Conservation (phyloP, 2,113 vertebrate species). For the Neomonachus schauinslandi region DNA sequence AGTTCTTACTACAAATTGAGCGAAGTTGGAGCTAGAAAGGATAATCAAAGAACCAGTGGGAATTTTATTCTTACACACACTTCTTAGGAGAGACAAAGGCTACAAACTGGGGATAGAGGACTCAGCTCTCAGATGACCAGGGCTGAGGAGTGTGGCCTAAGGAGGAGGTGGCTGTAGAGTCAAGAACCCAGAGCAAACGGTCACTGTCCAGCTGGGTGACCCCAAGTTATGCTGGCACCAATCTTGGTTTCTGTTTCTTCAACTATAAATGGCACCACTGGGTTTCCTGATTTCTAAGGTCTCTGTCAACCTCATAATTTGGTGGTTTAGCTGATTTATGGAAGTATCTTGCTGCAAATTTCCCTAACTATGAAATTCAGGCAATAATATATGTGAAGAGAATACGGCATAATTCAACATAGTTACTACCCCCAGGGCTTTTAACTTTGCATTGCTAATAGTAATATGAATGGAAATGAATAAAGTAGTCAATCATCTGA, state of each 20-base stretch:
- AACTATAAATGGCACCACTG: background rate
- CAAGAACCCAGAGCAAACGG: background rate
- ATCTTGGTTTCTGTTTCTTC: background rate
- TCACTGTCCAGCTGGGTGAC: background rate
- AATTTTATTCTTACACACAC: conserved; percentile 51
- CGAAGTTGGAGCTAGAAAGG: conserved; percentile 56
- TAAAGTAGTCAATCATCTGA: background rate
- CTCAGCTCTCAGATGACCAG: background rate
- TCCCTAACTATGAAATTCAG: background rate
- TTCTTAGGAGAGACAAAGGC: conserved; percentile 11
- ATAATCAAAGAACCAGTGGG: conserved; percentile 67
- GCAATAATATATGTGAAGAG: background rate
- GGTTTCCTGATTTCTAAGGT: conserved; percentile 1
- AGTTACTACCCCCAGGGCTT: background rate
- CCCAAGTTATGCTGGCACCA: background rate
- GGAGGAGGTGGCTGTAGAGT: background rate
- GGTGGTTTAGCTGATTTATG: background rate
- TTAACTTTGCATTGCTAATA: background rate
- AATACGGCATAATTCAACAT: background rate
- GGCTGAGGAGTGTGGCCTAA: background rate
- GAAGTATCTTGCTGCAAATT: background rate
- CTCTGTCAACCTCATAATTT: background rate
- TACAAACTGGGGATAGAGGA: background rate
- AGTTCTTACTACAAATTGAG: conserved; percentile 60
- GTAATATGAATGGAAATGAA: background rate